Percentiles rank a stretch among this genome's conserved stretches.
phyloP scores from a whole-genome alignment of 2,888 invertebrate species.

The Calameuta pallipes region DNA sequence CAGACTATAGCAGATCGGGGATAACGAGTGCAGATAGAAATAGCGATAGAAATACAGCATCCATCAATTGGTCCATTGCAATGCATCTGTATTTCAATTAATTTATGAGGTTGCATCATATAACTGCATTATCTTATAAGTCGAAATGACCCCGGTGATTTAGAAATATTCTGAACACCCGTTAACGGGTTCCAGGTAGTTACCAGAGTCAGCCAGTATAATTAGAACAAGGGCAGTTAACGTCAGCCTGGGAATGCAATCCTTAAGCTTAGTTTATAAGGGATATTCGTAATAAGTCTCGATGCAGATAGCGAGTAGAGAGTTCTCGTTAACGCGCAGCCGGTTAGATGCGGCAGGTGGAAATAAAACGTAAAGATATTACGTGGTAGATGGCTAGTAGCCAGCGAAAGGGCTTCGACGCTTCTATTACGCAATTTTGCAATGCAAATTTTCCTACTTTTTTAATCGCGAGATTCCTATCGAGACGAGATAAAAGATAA shows the following conservation, averaged over 20 bases:
- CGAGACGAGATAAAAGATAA: not conserved
- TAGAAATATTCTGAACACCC: not conserved
- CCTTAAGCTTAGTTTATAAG: not conserved
- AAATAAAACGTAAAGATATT: not conserved
- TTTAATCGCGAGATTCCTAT: not conserved
- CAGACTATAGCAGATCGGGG: too few species aligned
- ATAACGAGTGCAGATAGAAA: not conserved
- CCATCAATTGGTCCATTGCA: not conserved
- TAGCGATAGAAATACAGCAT: not conserved
- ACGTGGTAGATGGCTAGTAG: not conserved
- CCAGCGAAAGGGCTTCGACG: not conserved
- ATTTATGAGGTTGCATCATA: not conserved
- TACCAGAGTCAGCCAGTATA: not conserved
- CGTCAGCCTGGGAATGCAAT: not conserved
- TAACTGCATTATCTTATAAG: not conserved
- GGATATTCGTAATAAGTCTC: constrained; percentile 3
- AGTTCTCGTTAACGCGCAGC: not conserved
- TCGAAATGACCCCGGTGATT: not conserved
- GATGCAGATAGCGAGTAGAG: not conserved
- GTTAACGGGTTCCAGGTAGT: not conserved
- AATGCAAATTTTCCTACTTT: not conserved
- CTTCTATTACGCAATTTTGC: not conserved
- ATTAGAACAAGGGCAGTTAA: not conserved
- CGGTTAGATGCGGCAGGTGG: constrained; percentile 8
- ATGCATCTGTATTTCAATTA: not conserved